Evolutionary conservation across 2,113 vertebrate species (phyloP).

Genomic region (Psittacara wagleri): DNA sequence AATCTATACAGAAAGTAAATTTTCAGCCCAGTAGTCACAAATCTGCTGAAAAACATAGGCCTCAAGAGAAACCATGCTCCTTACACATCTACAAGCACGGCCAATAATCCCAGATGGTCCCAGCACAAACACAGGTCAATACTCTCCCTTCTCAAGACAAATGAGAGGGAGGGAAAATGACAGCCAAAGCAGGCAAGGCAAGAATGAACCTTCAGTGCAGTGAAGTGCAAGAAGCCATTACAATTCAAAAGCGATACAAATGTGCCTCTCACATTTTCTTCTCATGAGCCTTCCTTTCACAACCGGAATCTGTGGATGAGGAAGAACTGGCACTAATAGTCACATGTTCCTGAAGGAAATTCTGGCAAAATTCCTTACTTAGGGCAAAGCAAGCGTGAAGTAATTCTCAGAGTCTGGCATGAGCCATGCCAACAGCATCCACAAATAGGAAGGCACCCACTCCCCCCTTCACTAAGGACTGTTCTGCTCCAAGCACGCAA

Average conservation of each 20-base stretch:
- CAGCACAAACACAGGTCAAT: not conserved
- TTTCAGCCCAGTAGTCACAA: not conserved
- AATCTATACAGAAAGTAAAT: conserved; percentile 75
- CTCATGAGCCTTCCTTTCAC: not conserved
- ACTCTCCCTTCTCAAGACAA: not conserved
- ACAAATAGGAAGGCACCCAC: not conserved
- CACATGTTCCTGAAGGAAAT: not conserved
- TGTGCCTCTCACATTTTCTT: not conserved
- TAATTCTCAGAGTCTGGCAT: not conserved
- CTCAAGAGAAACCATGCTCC: not conserved
- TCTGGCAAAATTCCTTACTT: not conserved
- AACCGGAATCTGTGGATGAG: not conserved
- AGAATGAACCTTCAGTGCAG: not conserved
- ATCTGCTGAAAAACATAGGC: not conserved
- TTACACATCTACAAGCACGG: not conserved
- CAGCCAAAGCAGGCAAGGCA: not conserved
- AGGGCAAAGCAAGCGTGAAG: not conserved
- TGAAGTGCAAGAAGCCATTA: not conserved
- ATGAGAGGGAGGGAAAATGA: not conserved
- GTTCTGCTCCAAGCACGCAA: not conserved
- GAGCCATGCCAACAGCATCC: not conserved
- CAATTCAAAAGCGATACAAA: not conserved
- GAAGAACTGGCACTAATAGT: not conserved
- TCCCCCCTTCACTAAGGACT: not conserved
- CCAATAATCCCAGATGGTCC: not conserved